Evolutionary conservation across 2,797 vertebrate genomes (phyloP).

Genomic region (Podargus strigoides): DNA sequence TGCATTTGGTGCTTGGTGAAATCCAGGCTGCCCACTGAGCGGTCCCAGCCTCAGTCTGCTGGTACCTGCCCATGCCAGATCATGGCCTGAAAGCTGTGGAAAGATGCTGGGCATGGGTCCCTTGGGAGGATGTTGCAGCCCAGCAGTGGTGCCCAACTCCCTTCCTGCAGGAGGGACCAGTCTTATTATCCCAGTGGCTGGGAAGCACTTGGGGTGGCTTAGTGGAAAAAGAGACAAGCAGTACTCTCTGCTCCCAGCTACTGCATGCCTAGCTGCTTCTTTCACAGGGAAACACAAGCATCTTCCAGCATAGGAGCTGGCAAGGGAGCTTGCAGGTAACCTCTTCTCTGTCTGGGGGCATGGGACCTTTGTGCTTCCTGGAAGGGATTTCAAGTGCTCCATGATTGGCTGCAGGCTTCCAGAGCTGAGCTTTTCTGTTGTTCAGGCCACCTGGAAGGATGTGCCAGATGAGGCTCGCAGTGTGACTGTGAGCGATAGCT

Average conservation of each 20-base stretch:
- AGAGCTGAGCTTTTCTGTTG: not conserved
- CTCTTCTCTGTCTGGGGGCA: not conserved
- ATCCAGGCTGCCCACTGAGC: not conserved
- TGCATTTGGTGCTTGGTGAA: not conserved
- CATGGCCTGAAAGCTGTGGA: not conserved
- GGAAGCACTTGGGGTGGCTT: not conserved
- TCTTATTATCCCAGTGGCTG: not conserved
- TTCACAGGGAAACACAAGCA: not conserved
- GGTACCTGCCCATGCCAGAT: not conserved
- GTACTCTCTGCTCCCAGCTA: not conserved
- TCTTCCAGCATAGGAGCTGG: not conserved
- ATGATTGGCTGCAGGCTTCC: not conserved
- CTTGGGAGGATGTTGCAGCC: not conserved
- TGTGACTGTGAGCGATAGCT: not conserved
- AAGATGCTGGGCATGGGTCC: not conserved
- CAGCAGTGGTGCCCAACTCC: not conserved
- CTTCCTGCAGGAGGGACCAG: not conserved
- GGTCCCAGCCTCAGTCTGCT: not conserved
- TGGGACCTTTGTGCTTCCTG: not conserved
- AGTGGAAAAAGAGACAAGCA: not conserved
- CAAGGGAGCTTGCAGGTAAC: not conserved
- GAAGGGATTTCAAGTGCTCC: not conserved
- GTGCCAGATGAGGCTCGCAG: not conserved
- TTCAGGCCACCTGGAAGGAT: conserved; percentile 45
- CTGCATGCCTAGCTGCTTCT: not conserved